Evolutionary conservation across 2,797 vertebrate genomes (phyloP).

Genomic region (Crax fasciolata): DNA sequence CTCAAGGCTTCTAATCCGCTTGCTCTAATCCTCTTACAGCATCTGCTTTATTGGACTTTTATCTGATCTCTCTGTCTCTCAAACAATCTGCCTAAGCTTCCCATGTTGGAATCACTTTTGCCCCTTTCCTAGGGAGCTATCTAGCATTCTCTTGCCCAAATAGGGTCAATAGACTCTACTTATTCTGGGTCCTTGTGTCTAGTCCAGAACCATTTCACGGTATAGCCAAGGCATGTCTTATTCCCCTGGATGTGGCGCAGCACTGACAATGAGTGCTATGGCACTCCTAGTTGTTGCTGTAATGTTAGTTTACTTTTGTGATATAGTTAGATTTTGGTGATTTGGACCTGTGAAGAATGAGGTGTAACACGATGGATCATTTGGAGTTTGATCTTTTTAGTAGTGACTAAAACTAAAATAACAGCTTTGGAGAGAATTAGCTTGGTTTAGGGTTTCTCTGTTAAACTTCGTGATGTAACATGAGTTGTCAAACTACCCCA

Average conservation of each 20-base stretch:
- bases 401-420: background rate
- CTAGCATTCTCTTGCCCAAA: background rate
- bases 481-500: background rate
- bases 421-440: background rate
- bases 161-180: background rate
- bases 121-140: slow-evolving; percentile 5
- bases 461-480: background rate
- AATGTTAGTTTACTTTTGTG: background rate
- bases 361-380: background rate
- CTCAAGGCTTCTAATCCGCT: slow-evolving; percentile 76
- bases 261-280: background rate
- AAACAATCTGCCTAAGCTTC: slow-evolving; percentile 55
- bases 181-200: background rate
- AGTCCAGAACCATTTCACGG: background rate
- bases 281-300: background rate
- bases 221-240: background rate
- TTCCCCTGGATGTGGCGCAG: background rate
- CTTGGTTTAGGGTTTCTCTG: background rate
- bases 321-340: background rate
- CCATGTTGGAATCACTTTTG: slow-evolving; percentile 27
- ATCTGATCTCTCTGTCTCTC: slow-evolving; percentile 77
- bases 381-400: background rate
- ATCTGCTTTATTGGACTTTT: slow-evolving; percentile 70
- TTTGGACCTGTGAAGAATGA: background rate
- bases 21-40: slow-evolving; percentile 80